These are phyloP conservation scores for Galeruca laticollis DNA, from an alignment of 2,888 invertebrate genomes.

Conservation along the genomic window DNA sequence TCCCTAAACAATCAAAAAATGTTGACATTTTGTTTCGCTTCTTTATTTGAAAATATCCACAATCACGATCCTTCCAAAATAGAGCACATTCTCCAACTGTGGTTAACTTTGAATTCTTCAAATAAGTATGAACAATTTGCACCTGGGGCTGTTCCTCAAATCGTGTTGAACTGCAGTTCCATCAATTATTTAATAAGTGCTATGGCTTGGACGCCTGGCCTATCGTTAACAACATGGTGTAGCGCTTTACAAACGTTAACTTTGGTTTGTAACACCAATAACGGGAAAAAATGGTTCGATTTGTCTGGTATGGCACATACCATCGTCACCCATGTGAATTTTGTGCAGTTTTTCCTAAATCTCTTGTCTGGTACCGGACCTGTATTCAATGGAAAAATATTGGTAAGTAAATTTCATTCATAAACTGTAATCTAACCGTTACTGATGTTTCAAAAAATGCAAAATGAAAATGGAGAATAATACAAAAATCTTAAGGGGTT, in stretches of 20 bases:
- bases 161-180: conserved; percentile 75
- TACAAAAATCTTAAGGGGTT: too few relatives aligned
- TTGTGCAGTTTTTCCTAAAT: conserved; percentile 76
- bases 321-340: conserved; percentile 75
- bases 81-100: conserved; percentile 81
- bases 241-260: conserved; percentile 82
- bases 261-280: conserved; percentile 76
- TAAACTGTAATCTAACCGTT: background rate
- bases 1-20: conserved; percentile 68
- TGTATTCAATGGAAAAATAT: conserved; percentile 68
- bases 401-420: conserved; percentile 64
- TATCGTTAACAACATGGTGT: conserved; percentile 83
- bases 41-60: conserved; percentile 76
- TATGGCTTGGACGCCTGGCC: conserved; percentile 75
- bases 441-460: background rate
- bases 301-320: conserved; percentile 72
- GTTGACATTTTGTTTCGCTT: conserved; percentile 78
- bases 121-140: conserved; percentile 69
- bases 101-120: conserved; percentile 84
- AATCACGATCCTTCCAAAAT: conserved; percentile 80
- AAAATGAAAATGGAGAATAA: background rate
- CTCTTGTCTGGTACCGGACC: conserved; percentile 77
- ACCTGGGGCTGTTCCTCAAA: conserved; percentile 72
- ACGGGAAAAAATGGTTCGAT: conserved; percentile 52
- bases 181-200: conserved; percentile 76